A percentile compares a stretch with the other conserved stretches of the same genome.
phyloP scores from a whole-genome alignment of 2,113 vertebrate species.

The Brienomyrus longianalis region DNA sequence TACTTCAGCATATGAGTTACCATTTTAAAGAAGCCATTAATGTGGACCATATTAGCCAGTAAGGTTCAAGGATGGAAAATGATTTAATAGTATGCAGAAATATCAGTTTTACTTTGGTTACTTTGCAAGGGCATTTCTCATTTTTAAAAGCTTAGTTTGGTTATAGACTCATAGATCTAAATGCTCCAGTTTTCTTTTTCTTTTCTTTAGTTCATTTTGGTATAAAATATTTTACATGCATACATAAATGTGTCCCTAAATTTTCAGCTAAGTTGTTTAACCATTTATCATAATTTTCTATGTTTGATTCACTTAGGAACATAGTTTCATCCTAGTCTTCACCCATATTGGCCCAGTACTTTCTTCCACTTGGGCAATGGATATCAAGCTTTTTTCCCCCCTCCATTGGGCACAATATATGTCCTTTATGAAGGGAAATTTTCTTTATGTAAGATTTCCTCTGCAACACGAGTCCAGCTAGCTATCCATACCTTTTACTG shows the following conservation, averaged over 20 bases:
- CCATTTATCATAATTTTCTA: not conserved
- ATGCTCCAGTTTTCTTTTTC: not conserved
- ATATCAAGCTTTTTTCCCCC: not conserved
- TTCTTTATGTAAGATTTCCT: not conserved
- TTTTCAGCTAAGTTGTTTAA: conserved; percentile 2
- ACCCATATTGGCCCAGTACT: not conserved
- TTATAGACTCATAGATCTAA: not conserved
- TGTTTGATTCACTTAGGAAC: not conserved
- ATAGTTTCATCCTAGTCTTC: not conserved
- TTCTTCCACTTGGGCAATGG: not conserved
- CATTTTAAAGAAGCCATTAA: not conserved
- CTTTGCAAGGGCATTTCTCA: not conserved
- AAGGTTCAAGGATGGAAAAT: not conserved
- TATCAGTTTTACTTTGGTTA: not conserved
- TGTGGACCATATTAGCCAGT: not conserved
- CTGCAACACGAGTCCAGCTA: not conserved
- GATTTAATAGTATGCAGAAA: not conserved
- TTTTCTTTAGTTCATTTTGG: not conserved
- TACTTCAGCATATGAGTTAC: not conserved
- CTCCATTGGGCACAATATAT: not conserved
- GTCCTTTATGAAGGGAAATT: not conserved
- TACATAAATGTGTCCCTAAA: not conserved
- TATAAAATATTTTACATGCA: not conserved
- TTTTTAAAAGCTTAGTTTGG: not conserved
- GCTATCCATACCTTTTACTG: not conserved